Conservation (phyloP, 2,888 invertebrate genomes). For the Plutella xylostella region DNA sequence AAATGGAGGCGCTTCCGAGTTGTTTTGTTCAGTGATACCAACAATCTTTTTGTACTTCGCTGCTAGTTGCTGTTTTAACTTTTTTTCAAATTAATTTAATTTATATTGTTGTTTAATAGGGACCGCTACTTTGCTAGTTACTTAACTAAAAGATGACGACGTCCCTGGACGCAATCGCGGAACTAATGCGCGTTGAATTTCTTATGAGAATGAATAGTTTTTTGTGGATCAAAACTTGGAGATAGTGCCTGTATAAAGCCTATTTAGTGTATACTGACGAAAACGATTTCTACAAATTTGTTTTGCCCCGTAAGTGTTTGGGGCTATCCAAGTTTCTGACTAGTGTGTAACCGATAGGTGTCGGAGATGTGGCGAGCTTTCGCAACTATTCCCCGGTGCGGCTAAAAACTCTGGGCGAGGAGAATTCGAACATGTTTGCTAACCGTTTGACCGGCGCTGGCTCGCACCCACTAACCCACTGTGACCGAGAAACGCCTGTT, state of each 20-base stretch:
- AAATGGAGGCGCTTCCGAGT: conserved; percentile 55
- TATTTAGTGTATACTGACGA: too few relatives aligned
- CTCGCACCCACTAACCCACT: conserved; percentile 62
- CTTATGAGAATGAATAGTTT: too few relatives aligned
- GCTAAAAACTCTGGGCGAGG: conserved; percentile 39
- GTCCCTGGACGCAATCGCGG: too few relatives aligned
- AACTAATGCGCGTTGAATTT: too few relatives aligned
- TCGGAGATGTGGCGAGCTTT: conserved; percentile 39
- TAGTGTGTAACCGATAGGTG: too few relatives aligned
- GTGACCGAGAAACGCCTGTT: conserved; percentile 34
- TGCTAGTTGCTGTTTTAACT: conserved; percentile 8
- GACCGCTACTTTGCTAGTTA: conserved; percentile 15
- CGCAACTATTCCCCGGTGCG: conserved; percentile 47
- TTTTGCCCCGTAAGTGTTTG: too few relatives aligned
- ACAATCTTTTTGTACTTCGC: conserved; percentile 9
- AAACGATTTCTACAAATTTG: too few relatives aligned
- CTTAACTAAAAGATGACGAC: too few relatives aligned
- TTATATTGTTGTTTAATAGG: too few relatives aligned
- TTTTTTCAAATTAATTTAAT: conserved; percentile 30
- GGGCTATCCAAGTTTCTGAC: too few relatives aligned
- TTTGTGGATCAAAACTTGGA: too few relatives aligned
- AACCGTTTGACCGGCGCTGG: conserved; percentile 57
- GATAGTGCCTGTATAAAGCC: too few relatives aligned
- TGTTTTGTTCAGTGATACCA: conserved; percentile 40
- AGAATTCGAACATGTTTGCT: conserved; percentile 53